Evolutionary conservation across 1,140 invertebrate species (phyloP), one percentile per base, ranked within the genome.

Genomic region (Camponotus floridanus): DNA sequence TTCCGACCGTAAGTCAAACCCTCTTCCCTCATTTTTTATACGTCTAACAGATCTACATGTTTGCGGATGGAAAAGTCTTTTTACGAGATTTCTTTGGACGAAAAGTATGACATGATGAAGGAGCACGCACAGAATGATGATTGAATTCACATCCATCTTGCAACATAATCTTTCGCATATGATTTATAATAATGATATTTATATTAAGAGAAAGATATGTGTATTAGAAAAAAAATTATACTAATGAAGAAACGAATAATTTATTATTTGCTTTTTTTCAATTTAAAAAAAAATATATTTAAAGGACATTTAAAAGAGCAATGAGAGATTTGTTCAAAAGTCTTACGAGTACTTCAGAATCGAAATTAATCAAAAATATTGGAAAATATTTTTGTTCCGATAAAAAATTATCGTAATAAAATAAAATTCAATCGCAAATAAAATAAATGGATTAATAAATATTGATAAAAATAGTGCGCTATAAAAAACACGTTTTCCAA

Each of bases 1-100:
- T 83, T 83, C 79, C 67, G 68, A 83, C 68, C 68, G 55, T 83
- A 73, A 83, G 79, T 83, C 68, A 74, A 83, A 83, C 79, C 48
- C 13, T 15, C 45, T 3, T 26, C 26, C 26, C 15, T 57, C 39
- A 39, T 18, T 39, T 81, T 73, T 81, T 81, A 81, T 73, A 61
- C 79, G 42, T 57, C 55, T 39, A 74, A 74, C 55, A 26, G 68
- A 83, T 83, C 79, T 83, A 74, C 79, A 83, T 83, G 79, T 83
- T 74, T 65, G 26, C 48, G 61, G 21, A 36, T 73, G 57, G 64
- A 48, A 65, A 48, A 73, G 36, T 51, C 36, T 51, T 71, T 83
- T 86, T 65, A 61, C 18, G 18, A n/a, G 26, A 65, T 71, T 62
- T 78, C 39, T 61, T 31, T 57, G 21, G n/a, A 13, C 7, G 62